These are phyloP conservation scores for Agrypnia vestita DNA, from an alignment of 1,140 invertebrate species.

Conservation along the genomic window DNA sequence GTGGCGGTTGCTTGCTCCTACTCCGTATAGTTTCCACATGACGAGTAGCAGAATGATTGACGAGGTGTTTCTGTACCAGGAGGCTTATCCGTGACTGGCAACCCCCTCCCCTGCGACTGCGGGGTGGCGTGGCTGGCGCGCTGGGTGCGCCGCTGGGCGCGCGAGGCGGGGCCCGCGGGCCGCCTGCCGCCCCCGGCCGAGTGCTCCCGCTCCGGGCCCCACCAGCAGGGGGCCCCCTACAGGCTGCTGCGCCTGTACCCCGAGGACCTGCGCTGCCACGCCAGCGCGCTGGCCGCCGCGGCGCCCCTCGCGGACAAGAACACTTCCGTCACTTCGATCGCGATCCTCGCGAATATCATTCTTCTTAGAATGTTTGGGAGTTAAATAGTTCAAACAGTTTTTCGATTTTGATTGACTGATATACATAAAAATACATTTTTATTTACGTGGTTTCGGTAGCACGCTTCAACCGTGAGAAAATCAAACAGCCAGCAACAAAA, in stretches of 20 bases:
- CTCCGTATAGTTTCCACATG: too few species aligned
- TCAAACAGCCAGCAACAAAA: too few species aligned
- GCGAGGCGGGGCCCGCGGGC: constrained; percentile 78
- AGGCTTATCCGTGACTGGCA: constrained; percentile 86
- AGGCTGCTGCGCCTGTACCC: constrained; percentile 80
- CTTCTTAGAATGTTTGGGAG: neutral
- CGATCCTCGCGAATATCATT: neutral
- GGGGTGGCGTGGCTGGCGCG: constrained; percentile 90
- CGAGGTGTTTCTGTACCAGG: constrained; percentile 74
- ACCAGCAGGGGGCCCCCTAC: constrained; percentile 57
- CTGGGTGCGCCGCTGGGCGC: constrained; percentile 89
- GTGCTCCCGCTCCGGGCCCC: constrained; percentile 77
- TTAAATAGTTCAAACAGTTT: too few species aligned
- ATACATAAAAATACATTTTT: too few species aligned
- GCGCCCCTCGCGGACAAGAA: constrained; percentile 58
- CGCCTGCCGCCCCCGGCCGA: constrained; percentile 71
- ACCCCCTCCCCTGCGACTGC: constrained; percentile 90
- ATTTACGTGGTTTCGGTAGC: too few species aligned
- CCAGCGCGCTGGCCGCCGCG: constrained; percentile 80
- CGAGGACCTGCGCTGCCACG: constrained; percentile 84
- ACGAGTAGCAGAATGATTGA: neutral
- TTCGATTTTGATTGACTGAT: too few species aligned
- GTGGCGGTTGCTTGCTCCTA: too few species aligned
- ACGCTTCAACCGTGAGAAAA: too few species aligned
- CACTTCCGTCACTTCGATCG: neutral